Conservation (phyloP, 2,888 invertebrate species). For the Cosmopolites sordidus region DNA sequence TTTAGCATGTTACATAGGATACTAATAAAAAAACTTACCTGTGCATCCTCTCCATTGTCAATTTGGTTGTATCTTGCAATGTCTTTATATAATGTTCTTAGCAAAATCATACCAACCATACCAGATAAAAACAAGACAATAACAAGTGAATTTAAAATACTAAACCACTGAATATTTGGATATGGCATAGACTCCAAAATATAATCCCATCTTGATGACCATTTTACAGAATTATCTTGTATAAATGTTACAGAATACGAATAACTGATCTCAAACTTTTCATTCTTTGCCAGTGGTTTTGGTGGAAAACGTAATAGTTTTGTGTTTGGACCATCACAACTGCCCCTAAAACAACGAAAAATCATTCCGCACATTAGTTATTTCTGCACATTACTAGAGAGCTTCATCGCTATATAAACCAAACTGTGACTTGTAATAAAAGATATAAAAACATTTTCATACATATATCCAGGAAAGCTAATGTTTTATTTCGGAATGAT, state of each 20-base stretch:
- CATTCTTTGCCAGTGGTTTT: constrained; percentile 50
- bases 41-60: constrained; percentile 82
- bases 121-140: constrained; percentile 96
- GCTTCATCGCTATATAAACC: no score
- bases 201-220: constrained; percentile 99
- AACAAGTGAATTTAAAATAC: constrained; percentile 94
- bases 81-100: constrained; percentile 95
- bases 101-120: constrained; percentile 99
- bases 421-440: no score
- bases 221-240: constrained; percentile 80
- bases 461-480: no score
- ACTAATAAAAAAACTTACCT: constrained; percentile 60
- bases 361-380: no score
- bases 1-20: background rate
- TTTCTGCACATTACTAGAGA: no score
- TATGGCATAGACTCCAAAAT: constrained; percentile 97
- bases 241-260: constrained; percentile 82
- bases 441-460: no score
- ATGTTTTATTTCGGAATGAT: no score
- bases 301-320: constrained; percentile 69
- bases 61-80: constrained; percentile 98
- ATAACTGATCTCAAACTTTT: constrained; percentile 66
- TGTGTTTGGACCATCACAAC: constrained; percentile 36
- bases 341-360: constrained; percentile 21
- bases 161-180: constrained; percentile 99